A percentile compares a stretch with the other conserved stretches of the same genome.
These are phyloP conservation scores for Camponotus pennsylvanicus DNA, from an alignment of 1,140 invertebrate species.

Conservation along the genomic window DNA sequence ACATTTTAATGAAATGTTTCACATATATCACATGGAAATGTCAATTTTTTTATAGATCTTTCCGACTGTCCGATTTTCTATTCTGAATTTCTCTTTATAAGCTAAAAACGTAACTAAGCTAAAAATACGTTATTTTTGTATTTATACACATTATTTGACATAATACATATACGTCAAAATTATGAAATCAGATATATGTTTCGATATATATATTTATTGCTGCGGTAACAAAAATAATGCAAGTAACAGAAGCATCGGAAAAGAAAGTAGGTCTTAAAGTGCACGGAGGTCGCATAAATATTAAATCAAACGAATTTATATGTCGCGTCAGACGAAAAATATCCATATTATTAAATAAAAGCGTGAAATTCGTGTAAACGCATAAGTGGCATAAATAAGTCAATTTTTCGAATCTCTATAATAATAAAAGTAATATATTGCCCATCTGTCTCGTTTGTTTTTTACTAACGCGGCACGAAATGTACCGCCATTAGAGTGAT, in stretches of 20 bases:
- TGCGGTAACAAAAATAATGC: not conserved
- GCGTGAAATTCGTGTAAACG: not conserved
- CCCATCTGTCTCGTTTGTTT: not conserved
- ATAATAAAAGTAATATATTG: constrained; percentile 1
- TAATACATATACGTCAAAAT: not conserved
- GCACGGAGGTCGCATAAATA: not conserved
- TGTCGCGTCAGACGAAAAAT: not conserved
- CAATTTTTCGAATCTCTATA: constrained; percentile 7
- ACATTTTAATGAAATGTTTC: not conserved
- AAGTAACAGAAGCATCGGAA: not conserved
- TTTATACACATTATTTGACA: not conserved
- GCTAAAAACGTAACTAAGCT: not conserved
- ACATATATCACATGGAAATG: too few species aligned
- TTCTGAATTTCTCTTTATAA: too few species aligned
- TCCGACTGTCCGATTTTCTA: too few species aligned
- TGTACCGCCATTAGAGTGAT: not conserved
- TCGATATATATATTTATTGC: not conserved
- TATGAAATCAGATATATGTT: not conserved
- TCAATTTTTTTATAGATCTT: too few species aligned
- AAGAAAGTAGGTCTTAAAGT: not conserved
- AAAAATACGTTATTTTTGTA: not conserved
- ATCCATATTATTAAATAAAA: constrained; percentile 24
- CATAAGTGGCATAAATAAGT: not conserved
- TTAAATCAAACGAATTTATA: not conserved
- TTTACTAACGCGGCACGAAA: not conserved